Evolutionary conservation across 2,113 vertebrate species (phyloP), one percentile per base, ranked within the genome.

Genomic region (Pagrus major): DNA sequence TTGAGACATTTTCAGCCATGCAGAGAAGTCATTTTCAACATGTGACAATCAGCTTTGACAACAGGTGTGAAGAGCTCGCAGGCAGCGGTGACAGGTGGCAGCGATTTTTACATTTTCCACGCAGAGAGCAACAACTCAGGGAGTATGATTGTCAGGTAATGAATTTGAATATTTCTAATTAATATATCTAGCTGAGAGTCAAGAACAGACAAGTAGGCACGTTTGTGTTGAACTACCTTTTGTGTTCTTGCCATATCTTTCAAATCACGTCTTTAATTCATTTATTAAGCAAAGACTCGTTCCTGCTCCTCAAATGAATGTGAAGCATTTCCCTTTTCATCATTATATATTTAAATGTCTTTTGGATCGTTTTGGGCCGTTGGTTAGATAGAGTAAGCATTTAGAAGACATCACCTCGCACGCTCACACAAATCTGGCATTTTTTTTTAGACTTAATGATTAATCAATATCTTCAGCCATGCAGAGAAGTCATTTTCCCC

Each of bases 1-100:
- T 35, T 21, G 18, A 54, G 35, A 46, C 44, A 61, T 33, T 21
- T 65, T 35, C 54, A 49, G 0, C 18, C 21, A 23, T 0, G 23
- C 29, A 29, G 31, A 71, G 27, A 64, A 79, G n/a, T 75, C 2
- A 25, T 77, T 72, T 68, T 73, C 15, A 18, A 14, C 41, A 27
- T 37, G 55, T 61, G 31, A 27, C 9, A 47, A 35, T 52, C 9
- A 1, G 5, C 52, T 61, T 41, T 4, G 20, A 44, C 35, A 27
- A 49, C 21, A 44, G 6, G 21, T 71, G 12, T 20, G 51, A 58
- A 6, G 41, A 51, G 35, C 20, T 12, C 0, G 1, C 2, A 21
- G 18, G 33, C 56, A 60, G 6, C 2, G 58, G 5, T 35, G 39
- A 47, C n/a, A 27, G 25, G 5, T 16, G 44, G 10, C 18, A 7